These are phyloP conservation scores for Athalia cordata DNA, from an alignment of 2,888 invertebrate genomes.

Conservation along the genomic window DNA sequence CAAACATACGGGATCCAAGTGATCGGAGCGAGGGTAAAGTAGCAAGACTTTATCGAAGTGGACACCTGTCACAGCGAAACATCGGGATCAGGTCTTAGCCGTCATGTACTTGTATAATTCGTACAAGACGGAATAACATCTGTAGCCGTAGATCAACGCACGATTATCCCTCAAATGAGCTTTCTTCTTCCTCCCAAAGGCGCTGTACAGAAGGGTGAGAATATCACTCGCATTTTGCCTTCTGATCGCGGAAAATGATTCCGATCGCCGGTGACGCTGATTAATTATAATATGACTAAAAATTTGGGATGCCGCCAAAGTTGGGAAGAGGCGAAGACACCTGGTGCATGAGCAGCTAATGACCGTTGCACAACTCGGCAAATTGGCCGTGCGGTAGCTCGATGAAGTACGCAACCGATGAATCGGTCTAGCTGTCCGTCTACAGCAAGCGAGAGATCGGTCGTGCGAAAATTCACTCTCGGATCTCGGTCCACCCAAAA, in stretches of 20 bases:
- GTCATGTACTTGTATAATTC: too few relatives aligned
- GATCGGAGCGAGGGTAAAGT: too few relatives aligned
- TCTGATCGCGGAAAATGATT: not conserved
- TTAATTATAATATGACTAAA: not conserved
- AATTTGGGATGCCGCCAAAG: constrained; percentile 17
- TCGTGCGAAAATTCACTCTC: constrained; percentile 39
- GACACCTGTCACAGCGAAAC: too few relatives aligned
- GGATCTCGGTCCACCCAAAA: not conserved
- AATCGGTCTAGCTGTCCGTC: constrained; percentile 8
- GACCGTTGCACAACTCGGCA: constrained; percentile 37
- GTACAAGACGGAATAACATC: too few relatives aligned
- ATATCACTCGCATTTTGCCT: too few relatives aligned
- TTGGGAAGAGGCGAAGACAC: constrained; percentile 1
- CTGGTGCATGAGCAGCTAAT: constrained; percentile 26
- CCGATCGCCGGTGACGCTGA: not conserved
- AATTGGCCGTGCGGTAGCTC: constrained; percentile 9
- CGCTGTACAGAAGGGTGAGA: too few relatives aligned
- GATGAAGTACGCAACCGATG: not conserved
- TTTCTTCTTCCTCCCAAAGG: too few relatives aligned
- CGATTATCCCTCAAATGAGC: too few relatives aligned
- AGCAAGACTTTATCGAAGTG: too few relatives aligned
- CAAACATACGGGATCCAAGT: too few relatives aligned
- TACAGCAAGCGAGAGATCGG: constrained; percentile 8
- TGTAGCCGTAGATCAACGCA: too few relatives aligned
- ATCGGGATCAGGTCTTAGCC: too few relatives aligned